These are phyloP conservation scores for Drosophila kambysellisi DNA, from an alignment of 2,888 invertebrate genomes.

Conservation along the genomic window DNA sequence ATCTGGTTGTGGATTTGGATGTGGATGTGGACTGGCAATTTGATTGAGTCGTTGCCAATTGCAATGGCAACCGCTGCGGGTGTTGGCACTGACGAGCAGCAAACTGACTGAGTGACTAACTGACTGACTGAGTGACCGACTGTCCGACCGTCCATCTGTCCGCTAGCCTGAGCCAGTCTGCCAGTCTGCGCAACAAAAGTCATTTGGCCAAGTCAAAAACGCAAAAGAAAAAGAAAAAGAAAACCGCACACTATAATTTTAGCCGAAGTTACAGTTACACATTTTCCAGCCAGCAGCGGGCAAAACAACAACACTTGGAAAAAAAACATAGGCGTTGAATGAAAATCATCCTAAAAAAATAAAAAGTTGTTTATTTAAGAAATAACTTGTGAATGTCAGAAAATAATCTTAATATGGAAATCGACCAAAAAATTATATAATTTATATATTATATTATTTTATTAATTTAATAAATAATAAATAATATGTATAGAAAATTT, in stretches of 20 bases:
- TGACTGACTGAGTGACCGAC: slow-evolving; percentile 5
- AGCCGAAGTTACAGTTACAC: slow-evolving; percentile 72
- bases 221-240: slow-evolving; percentile 48
- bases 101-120: not conserved
- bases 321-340: not conserved
- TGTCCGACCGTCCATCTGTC: slow-evolving; percentile 8
- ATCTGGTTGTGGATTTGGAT: slow-evolving; percentile 28
- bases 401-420: no score
- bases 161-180: not conserved
- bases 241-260: slow-evolving; percentile 73
- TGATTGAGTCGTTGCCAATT: slow-evolving; percentile 81
- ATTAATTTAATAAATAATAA: no score
- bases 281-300: slow-evolving; percentile 46
- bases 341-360: not conserved
- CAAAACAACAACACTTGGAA: not conserved
- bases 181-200: slow-evolving; percentile 58
- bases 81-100: slow-evolving; percentile 72
- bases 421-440: no score
- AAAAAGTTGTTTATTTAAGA: no score
- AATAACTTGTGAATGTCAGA: no score
- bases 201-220: slow-evolving; percentile 66
- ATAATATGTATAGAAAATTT: no score
- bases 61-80: slow-evolving; percentile 75
- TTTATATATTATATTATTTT: no score
- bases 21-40: slow-evolving; percentile 57